Base-by-base conservation (phyloP, 1,140 invertebrate species). In the Cyclina sinensis region DNA sequence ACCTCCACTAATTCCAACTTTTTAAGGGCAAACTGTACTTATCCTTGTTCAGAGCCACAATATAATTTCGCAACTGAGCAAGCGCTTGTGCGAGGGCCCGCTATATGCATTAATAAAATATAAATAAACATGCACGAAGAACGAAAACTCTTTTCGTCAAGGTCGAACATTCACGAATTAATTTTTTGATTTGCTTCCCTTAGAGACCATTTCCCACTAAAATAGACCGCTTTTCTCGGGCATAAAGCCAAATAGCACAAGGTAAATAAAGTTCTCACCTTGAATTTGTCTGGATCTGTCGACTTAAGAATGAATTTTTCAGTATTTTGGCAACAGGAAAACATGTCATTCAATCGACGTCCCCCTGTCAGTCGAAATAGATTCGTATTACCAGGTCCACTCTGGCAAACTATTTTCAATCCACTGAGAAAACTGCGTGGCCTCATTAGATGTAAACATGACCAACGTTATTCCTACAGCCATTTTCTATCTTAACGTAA, bases 41-140 rank as follows among this genome's bases (percentile, higher is more conserved):
- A 78, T 51, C 48, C 74, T 46, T 16, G 46, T 51, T 51, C 74
- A 24, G 46, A 27, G 74, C n/a, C 43, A 18, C 27, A 32, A n/a
- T 30, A 32, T 7, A 4, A 54, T 78, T 65, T 0, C 16, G 46
- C 46, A 57, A 24, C 3, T 30, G 21, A 30, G 16, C 12, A 51
- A 5, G 32, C 24, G 24, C 9, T 54, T 5, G 1, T 16, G 7
- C 30, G 5, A 62, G 1, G 74, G 1, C 74, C 74, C 27, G 46
- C 21, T 51, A 21, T 35, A 43, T 30, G 46, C 74, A 78, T 78
- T 57, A 35, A 54, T 24, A 51, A 78, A 78, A 78, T 48, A 48
- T 54, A 78, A 78, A 78, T 46, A 54, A 78, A 78, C 27, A 30
- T 48, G 48, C 73, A 30, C 27, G 3, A 78, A 48, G 68, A 39